Percentiles rank a stretch among this genome's conserved stretches.
Evolutionary conservation across 2,113 vertebrate genomes (phyloP).

Genomic region (Marmota flaviventris): DNA sequence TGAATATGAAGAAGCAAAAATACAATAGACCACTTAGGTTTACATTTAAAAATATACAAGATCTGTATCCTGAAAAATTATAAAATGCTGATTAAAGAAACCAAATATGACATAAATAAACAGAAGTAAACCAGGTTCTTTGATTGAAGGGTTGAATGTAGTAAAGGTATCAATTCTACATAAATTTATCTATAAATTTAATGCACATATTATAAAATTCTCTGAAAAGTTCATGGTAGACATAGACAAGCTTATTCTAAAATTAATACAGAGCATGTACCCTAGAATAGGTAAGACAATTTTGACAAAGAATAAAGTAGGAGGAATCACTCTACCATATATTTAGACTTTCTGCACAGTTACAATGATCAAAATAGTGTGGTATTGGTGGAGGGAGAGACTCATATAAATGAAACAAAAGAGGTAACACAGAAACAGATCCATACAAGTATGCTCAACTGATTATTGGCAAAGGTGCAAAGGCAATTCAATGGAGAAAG

Average conservation of each 20-base stretch:
- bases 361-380: background rate
- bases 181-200: background rate
- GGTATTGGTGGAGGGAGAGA: background rate
- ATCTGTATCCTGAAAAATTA: background rate
- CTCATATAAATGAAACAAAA: background rate
- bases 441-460: background rate
- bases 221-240: background rate
- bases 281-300: background rate
- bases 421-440: background rate
- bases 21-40: background rate
- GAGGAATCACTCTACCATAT: background rate
- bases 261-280: background rate
- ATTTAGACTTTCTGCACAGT: background rate
- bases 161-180: background rate
- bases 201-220: background rate
- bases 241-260: background rate
- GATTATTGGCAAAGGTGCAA: background rate
- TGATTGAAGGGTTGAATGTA: background rate
- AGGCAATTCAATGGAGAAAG: background rate
- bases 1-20: background rate
- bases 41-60: background rate
- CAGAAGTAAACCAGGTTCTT: background rate
- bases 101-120: background rate
- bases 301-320: background rate
- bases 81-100: background rate